Evolutionary conservation across 2,797 vertebrate genomes (phyloP).

Genomic region (Liasis olivaceus): DNA sequence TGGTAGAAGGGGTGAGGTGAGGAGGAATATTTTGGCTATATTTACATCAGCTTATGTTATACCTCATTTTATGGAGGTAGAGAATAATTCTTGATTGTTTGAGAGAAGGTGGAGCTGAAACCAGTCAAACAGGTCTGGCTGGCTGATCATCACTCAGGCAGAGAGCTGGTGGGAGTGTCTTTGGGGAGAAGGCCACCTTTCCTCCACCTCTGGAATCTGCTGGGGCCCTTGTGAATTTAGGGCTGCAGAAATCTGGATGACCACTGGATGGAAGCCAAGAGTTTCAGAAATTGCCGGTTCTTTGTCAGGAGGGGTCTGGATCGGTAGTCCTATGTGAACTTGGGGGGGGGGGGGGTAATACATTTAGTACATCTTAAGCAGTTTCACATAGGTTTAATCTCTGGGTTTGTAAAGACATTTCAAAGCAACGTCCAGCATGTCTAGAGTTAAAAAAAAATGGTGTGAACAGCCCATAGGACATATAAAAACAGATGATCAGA

Average conservation of each 20-base stretch:
- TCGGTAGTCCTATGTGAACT: background rate
- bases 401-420: background rate
- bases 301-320: background rate
- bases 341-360: background rate
- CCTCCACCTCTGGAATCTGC: background rate
- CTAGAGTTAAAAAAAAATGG: background rate
- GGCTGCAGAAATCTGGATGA: background rate
- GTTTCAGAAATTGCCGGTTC: background rate
- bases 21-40: background rate
- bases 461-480: background rate
- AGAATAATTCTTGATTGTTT: background rate
- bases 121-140: background rate
- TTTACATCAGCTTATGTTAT: background rate
- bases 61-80: background rate
- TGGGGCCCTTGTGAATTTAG: background rate
- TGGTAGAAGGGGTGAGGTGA: background rate
- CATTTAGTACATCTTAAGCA: background rate
- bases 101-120: background rate
- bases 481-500: background rate
- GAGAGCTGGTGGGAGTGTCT: background rate
- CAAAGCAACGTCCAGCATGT: background rate
- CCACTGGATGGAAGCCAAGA: background rate
- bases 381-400: background rate
- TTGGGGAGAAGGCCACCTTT: background rate
- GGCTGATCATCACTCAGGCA: background rate